Evolutionary conservation across 1,140 invertebrate genomes (phyloP).

Genomic region (Sarcophaga bullata): DNA sequence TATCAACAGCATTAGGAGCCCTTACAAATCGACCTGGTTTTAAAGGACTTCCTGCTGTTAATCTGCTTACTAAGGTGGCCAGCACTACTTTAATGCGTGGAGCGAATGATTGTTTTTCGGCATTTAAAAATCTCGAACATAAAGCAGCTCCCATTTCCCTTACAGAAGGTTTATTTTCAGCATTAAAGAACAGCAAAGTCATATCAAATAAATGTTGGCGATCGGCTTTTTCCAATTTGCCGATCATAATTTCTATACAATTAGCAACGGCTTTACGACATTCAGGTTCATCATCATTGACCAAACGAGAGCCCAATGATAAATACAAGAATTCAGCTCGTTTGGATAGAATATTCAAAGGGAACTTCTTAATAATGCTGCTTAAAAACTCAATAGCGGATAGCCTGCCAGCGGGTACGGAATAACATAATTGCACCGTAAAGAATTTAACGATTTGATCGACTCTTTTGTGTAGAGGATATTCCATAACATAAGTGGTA

Average conservation of each 20-base stretch:
- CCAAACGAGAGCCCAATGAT: constrained; percentile 75
- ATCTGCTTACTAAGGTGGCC: constrained; percentile 68
- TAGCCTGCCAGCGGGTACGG: constrained; percentile 80
- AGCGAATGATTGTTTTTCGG: constrained; percentile 76
- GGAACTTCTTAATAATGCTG: constrained; percentile 80
- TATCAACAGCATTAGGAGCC: constrained; percentile 49
- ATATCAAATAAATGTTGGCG: constrained; percentile 75
- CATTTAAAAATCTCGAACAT: constrained; percentile 76
- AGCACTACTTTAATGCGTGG: constrained; percentile 70
- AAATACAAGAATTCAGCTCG: constrained; percentile 78
- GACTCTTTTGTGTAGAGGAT: constrained; percentile 79
- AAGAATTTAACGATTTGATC: constrained; percentile 82
- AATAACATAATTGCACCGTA: constrained; percentile 82
- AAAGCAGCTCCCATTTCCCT: constrained; percentile 73
- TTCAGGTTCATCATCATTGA: constrained; percentile 77
- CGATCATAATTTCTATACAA: constrained; percentile 75
- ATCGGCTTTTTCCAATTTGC: constrained; percentile 68
- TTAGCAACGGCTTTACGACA: constrained; percentile 75
- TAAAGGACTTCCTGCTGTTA: constrained; percentile 53
- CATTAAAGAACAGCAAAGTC: constrained; percentile 73
- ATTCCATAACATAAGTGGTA: constrained; percentile 84
- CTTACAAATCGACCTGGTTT: constrained; percentile 57
- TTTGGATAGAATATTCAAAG: constrained; percentile 72
- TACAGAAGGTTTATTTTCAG: constrained; percentile 72
- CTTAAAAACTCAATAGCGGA: constrained; percentile 88